These are phyloP conservation scores for Sphaeridia pumilis DNA, from an alignment of 2,888 invertebrate genomes.

Conservation along the genomic window DNA sequence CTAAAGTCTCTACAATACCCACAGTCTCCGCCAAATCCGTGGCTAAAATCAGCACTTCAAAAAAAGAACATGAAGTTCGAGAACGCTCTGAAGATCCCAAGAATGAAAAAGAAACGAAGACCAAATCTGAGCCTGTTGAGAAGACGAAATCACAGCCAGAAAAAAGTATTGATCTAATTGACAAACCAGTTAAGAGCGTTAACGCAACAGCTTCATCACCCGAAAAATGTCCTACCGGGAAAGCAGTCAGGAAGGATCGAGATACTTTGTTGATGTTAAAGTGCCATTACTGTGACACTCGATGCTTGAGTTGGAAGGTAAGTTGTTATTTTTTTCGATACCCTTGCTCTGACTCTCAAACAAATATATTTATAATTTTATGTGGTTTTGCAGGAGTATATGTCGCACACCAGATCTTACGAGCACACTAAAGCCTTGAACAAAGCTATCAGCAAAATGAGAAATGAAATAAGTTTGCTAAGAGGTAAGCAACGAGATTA, in stretches of 20 bases:
- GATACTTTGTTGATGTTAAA: constrained; percentile 30
- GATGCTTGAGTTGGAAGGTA: constrained; percentile 33
- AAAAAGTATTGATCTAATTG: too few species aligned
- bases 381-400: constrained; percentile 27
- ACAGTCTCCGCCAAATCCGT: too few species aligned
- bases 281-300: constrained; percentile 33
- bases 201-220: too few species aligned
- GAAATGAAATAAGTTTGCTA: constrained; percentile 24
- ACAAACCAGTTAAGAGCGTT: too few species aligned
- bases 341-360: not conserved
- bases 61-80: too few species aligned
- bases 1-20: too few species aligned
- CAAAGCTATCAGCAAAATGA: constrained; percentile 26
- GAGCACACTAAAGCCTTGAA: constrained; percentile 27
- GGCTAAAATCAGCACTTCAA: too few species aligned
- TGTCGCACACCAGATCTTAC: constrained; percentile 27
- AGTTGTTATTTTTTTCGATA: not conserved
- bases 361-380: constrained; percentile 1
- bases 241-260: constrained; percentile 14
- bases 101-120: too few species aligned
- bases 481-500: constrained; percentile 30
- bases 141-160: too few species aligned
- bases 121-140: too few species aligned
- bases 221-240: not conserved
- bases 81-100: too few species aligned